A percentile compares a stretch with the other conserved stretches of the same genome.
These are phyloP conservation scores for Pectinophora gossypiella DNA, from an alignment of 1,140 invertebrate species.

Conservation along the genomic window DNA sequence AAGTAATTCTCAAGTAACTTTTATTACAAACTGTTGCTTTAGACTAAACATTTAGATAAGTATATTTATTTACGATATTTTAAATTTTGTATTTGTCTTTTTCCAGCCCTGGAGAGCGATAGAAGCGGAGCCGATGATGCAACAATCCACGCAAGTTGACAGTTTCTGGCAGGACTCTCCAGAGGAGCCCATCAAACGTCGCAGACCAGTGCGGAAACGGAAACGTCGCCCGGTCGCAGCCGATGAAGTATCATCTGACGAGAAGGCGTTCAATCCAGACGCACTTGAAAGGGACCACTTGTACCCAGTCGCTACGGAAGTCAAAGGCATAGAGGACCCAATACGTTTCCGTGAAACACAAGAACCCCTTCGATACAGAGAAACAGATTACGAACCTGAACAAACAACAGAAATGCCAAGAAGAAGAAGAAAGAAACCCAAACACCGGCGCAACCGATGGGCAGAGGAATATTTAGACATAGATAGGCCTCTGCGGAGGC, in stretches of 20 bases:
- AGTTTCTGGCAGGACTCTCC: conserved; percentile 31
- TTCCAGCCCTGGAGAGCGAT: conserved; percentile 74
- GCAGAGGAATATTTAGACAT: conserved; percentile 30
- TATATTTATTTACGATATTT: background rate
- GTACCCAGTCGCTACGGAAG: background rate
- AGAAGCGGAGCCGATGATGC: conserved; percentile 34
- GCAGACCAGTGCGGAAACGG: conserved; percentile 67
- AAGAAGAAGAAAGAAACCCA: conserved; percentile 45
- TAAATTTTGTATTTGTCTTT: background rate
- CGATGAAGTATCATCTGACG: conserved; percentile 28
- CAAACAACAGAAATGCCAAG: conserved; percentile 26
- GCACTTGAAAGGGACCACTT: conserved; percentile 5
- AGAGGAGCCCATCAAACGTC: conserved; percentile 49
- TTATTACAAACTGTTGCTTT: too few relatives aligned
- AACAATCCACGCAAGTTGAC: conserved; percentile 20
- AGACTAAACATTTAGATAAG: background rate
- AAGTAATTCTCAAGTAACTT: too few relatives aligned
- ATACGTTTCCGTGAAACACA: conserved; percentile 10
- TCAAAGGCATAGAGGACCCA: background rate
- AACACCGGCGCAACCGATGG: conserved; percentile 30
- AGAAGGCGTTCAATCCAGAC: conserved; percentile 27
- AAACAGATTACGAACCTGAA: conserved; percentile 3
- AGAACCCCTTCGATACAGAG: background rate
- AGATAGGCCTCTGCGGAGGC: conserved; percentile 45
- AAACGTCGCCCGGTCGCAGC: conserved; percentile 65